These are phyloP conservation scores for Penaeus japonicus DNA, from an alignment of 1,140 invertebrate species.

Conservation along the genomic window DNA sequence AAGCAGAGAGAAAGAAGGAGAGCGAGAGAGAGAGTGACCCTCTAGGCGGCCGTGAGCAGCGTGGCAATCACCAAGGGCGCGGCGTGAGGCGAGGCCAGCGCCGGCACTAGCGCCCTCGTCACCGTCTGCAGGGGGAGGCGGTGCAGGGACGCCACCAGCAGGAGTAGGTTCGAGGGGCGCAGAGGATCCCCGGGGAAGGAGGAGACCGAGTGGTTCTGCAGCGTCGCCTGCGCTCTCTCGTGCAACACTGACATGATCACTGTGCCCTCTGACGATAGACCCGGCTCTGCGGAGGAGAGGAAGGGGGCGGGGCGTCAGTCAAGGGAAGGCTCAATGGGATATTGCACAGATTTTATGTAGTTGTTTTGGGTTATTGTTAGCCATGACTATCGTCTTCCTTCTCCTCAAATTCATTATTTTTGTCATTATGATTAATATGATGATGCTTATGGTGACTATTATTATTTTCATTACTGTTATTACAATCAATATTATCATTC, in stretches of 20 bases:
- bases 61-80: conserved; percentile 28
- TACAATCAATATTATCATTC: too few relatives aligned
- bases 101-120: neutral
- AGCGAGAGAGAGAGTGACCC: too few relatives aligned
- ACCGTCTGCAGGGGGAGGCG: conserved; percentile 33
- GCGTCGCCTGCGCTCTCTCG: conserved; percentile 41
- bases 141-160: conserved; percentile 42
- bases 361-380: too few relatives aligned
- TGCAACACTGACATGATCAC: conserved; percentile 29
- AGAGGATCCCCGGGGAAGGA: conserved; percentile 23
- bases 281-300: conserved; percentile 20
- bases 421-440: too few relatives aligned
- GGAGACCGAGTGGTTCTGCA: conserved; percentile 20
- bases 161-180: conserved; percentile 34
- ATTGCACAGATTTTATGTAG: too few relatives aligned
- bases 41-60: conserved; percentile 6
- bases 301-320: neutral
- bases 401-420: too few relatives aligned
- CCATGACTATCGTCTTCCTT: too few relatives aligned
- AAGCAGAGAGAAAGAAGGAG: too few relatives aligned
- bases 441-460: too few relatives aligned
- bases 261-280: conserved; percentile 30
- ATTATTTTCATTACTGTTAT: too few relatives aligned
- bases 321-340: too few relatives aligned
- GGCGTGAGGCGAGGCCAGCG: conserved; percentile 21